Conservation (phyloP, 2,888 invertebrate species). For the Octodonta nipae region DNA sequence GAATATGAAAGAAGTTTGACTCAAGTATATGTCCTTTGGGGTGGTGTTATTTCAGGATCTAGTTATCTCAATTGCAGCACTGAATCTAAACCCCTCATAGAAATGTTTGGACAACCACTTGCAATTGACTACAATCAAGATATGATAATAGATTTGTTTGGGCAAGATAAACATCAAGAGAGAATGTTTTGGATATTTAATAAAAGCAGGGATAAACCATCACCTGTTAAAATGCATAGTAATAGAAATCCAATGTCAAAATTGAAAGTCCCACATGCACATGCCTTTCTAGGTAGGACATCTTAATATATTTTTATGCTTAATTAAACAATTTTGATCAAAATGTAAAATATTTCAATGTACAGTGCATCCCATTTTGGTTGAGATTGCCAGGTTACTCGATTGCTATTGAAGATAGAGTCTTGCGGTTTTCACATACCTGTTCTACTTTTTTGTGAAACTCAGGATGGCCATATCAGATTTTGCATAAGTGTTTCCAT, state of each 20-base stretch:
- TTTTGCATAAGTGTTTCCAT: no score
- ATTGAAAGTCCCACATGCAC: constrained; percentile 65
- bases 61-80: constrained; percentile 51
- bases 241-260: constrained; percentile 24
- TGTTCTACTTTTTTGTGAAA: no score
- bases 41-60: no score
- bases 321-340: no score
- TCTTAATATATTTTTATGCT: no score
- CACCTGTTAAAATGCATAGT: constrained; percentile 30
- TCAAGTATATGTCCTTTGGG: constrained; percentile 63
- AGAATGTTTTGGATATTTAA: constrained; percentile 68
- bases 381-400: no score
- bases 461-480: no score
- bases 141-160: constrained; percentile 86
- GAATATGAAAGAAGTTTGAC: constrained; percentile 19
- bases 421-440: no score
- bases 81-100: constrained; percentile 37
- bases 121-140: constrained; percentile 79
- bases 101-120: constrained; percentile 60
- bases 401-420: no score
- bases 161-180: constrained; percentile 43
- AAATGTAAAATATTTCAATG: no score
- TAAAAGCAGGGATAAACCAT: constrained; percentile 37
- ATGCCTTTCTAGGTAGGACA: constrained; percentile 56
- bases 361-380: no score